Conservation (phyloP, 2,113 vertebrate genomes). For the Micronycteris hirsuta region DNA sequence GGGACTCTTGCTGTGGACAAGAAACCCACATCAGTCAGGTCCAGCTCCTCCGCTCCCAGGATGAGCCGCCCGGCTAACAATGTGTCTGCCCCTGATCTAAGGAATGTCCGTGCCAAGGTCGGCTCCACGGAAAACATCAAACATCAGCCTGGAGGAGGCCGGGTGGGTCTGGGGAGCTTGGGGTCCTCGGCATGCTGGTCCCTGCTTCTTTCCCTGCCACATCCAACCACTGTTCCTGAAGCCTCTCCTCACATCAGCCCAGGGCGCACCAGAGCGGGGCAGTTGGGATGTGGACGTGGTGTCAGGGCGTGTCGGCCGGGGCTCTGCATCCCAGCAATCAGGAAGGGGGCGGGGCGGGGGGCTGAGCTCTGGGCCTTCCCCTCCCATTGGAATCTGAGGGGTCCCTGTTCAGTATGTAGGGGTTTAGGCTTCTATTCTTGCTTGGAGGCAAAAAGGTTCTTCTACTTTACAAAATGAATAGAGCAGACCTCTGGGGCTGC, state of each 20-base stretch:
- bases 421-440: background rate
- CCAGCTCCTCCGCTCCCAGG: conserved; percentile 55
- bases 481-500: background rate
- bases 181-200: fast-evolving
- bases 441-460: background rate
- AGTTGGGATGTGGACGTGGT: background rate
- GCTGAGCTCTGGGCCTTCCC: background rate
- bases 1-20: conserved; percentile 77
- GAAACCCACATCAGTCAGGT: conserved; percentile 73
- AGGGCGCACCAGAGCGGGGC: background rate
- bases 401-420: background rate
- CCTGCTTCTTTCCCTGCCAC: background rate
- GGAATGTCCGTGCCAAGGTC: conserved; percentile 90
- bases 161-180: conserved; percentile 79
- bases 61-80: conserved; percentile 78
- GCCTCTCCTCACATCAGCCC: background rate
- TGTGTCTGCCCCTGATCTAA: conserved; percentile 82
- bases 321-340: background rate
- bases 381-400: background rate
- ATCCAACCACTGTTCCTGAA: conserved; percentile 38
- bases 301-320: background rate
- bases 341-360: too few species aligned
- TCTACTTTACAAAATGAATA: background rate
- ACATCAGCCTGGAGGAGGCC: conserved; percentile 94
- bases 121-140: conserved; percentile 95